Evolutionary conservation across 2,113 vertebrate species (phyloP), one percentile per base, ranked within the genome.

Genomic region (Seriola aureovittata): DNA sequence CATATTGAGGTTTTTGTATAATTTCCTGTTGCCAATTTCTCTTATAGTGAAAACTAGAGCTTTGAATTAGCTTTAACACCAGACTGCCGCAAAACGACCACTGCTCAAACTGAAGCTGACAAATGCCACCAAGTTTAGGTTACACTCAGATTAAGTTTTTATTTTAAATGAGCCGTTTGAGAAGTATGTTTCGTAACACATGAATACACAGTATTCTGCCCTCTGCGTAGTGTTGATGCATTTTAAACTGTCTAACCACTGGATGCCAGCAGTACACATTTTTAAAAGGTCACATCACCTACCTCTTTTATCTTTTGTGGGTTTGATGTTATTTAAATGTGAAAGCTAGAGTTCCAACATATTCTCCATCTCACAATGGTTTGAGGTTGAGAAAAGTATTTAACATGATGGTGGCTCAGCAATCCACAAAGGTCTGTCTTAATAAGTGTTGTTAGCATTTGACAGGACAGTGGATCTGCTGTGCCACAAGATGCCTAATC

Each of bases 241-340:
- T 71, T 85, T 71, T 8, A 68, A 75, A 76, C 71, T 68, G 69
- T 93, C 66, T 70, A 70, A 71, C 57, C 71, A 88, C 83, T 81
- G 86, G 86, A 89, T 88, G 84, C 88, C 91, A 94, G 88, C 92
- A 92, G 90, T 90, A 91, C 77, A 21, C 29, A 16, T 67, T 67
- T 84, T 50, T 19, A 40, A 87, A 85, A 82, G 82, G 82, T 90
- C 74, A 81, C 78, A 66, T 90, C 84, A 88, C 88, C 92, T 94
- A 93, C 93, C 92, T 94, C 93, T 88, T 75, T 77, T 73, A 74
- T 78, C 76, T 82, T 74, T 40, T 52, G 54, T 86, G 78, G 72
- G 70, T 67, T 72, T 82, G 76, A 75, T 76, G 74, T 70, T 75
- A 52, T 63, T 59, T 4, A 40, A 71, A 73, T 36, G 57, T 10